A percentile compares a stretch with the other conserved stretches of the same genome.
Evolutionary conservation across 2,888 invertebrate genomes (phyloP).

Genomic region (Parapristionchus giblindavisi): DNA sequence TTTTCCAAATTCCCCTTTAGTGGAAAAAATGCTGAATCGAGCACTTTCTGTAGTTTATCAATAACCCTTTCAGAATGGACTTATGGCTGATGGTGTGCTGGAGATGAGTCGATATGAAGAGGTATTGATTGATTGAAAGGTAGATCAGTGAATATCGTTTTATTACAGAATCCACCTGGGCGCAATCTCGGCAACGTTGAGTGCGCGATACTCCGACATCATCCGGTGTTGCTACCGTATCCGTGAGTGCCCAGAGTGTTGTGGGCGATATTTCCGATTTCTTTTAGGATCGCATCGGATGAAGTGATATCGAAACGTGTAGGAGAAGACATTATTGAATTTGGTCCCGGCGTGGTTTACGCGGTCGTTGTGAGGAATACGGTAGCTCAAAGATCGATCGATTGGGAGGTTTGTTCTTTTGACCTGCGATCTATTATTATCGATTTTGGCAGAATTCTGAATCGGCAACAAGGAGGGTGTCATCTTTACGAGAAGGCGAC

Average conservation of each 20-base stretch:
- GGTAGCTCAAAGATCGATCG: slow-evolving; percentile 10
- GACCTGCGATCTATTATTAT: too few relatives aligned
- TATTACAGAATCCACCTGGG: background rate
- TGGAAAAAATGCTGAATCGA: background rate
- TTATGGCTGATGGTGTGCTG: too few relatives aligned
- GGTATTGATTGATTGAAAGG: background rate
- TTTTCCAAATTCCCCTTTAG: background rate
- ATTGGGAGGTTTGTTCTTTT: slow-evolving; percentile 31
- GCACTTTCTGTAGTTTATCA: background rate
- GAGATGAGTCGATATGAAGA: too few relatives aligned
- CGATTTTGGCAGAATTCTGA: too few relatives aligned
- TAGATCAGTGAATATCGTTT: background rate
- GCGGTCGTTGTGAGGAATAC: slow-evolving; percentile 22
- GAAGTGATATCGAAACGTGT: too few relatives aligned
- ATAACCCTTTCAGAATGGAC: too few relatives aligned
- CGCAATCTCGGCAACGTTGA: slow-evolving; percentile 13
- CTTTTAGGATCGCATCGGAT: background rate
- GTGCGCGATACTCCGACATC: background rate
- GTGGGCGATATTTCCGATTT: background rate
- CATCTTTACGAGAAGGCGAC: too few relatives aligned
- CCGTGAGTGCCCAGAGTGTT: too few relatives aligned
- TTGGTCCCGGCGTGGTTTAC: slow-evolving; percentile 6
- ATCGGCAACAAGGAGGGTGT: too few relatives aligned
- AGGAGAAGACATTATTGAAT: too few relatives aligned
- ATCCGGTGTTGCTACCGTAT: background rate